phyloP scores from a whole-genome alignment of 2,888 invertebrate genomes.

The Cerastis rubricosa region DNA sequence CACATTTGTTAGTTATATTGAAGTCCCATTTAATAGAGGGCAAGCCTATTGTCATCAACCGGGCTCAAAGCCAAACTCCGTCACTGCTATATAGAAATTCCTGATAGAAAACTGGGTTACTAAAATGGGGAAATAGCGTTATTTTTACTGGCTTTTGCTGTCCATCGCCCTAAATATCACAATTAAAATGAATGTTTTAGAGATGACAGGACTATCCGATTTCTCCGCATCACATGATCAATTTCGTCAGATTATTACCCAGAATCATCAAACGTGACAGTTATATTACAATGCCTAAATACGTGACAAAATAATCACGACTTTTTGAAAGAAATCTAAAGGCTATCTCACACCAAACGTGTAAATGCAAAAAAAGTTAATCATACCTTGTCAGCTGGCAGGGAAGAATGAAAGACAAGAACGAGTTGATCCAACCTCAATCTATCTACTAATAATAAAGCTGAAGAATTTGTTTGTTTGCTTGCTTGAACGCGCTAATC shows the following conservation, averaged over 20 bases:
- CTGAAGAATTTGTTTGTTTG: no score
- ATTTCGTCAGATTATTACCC: conserved; percentile 25
- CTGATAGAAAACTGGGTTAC: neutral
- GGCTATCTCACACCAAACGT: neutral
- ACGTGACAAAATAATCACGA: conserved; percentile 40
- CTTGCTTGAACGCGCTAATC: no score
- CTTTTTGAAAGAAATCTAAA: neutral
- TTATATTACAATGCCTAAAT: conserved; percentile 20
- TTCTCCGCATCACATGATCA: neutral
- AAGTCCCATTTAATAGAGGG: no score
- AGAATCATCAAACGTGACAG: conserved; percentile 20
- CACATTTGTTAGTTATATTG: no score
- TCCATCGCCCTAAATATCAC: neutral
- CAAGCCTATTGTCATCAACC: no score
- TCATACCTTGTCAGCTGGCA: neutral
- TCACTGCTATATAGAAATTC: neutral
- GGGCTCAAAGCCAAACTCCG: neutral
- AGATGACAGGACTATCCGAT: neutral
- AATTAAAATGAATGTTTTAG: neutral
- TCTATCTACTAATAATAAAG: no score
- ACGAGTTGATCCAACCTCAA: neutral
- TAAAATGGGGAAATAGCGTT: neutral
- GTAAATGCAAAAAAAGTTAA: neutral
- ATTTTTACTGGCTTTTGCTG: neutral
- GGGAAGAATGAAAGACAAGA: neutral